Base-by-base conservation (phyloP, 2,113 vertebrate genomes). In the Python bivittatus region DNA sequence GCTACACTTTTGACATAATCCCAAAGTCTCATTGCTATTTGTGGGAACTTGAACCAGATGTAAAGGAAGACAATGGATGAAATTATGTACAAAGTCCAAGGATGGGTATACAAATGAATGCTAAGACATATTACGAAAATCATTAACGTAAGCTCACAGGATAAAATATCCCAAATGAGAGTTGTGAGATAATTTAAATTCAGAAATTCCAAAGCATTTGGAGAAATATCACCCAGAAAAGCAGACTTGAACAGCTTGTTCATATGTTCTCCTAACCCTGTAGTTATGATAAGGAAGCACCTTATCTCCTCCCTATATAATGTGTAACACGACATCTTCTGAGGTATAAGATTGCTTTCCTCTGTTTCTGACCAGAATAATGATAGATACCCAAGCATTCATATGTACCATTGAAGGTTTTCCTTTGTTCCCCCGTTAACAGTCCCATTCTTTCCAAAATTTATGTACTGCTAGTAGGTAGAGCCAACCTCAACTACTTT, bases 181-280 rank as follows among this genome's bases (percentile, higher is more conserved):
- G 91, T 44, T 1, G 25, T 68, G 13, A 38, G 60, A 12, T 90
- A 23, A 57, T 90, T 95, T 84, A 60, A 94, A 87, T 91, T 92
- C 89, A 93, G 86, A 95, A 94, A 96, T 92, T 94, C 92, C 93
- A 96, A 23, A 89, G 84, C 88, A 91, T 23, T 93, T 97, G 90
- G 42, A 91, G 92, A 94, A 86, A 4, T 56, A 64, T 33, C 22
- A 54, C 93, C n/a, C 10, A 90, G 48, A 95, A 95, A 95, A 27
- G 44, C 94, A 44, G 48, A 88, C 52, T 38, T 84, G 72, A 38
- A 94, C 54, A 92, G 38, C 23, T 25, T n/a, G 85, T 84, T 17
- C 38, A 85, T 29, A 42, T 88, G 17, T 53, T 92, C 90, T 48
- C 53, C 23, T 22, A 84, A 58, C 33, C 38, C 27, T 44, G 3